A percentile compares a stretch with the other conserved stretches of the same genome.
These are phyloP conservation scores for Psococerastis gibbosa DNA, from an alignment of 2,888 invertebrate species.

Conservation along the genomic window DNA sequence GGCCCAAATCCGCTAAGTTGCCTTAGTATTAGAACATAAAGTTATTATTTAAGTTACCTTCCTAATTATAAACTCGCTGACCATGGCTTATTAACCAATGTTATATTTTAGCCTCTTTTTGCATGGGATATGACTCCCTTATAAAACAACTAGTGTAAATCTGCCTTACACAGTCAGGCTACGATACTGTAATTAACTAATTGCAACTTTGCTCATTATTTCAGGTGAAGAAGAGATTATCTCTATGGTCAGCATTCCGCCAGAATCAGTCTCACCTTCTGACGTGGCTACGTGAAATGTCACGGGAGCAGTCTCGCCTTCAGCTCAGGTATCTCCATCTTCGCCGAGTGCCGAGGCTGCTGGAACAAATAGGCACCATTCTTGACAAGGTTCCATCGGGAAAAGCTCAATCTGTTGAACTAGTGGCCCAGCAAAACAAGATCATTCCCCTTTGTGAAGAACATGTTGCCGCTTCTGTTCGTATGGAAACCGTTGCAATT, in stretches of 20 bases:
- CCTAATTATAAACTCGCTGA: too few species aligned
- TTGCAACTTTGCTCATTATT: too few species aligned
- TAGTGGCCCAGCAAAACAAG: slow-evolving; percentile 43
- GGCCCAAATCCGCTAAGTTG: too few species aligned
- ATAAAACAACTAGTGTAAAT: too few species aligned
- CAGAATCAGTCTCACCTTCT: slow-evolving; percentile 47
- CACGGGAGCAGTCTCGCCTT: slow-evolving; percentile 54
- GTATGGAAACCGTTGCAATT: slow-evolving; percentile 63
- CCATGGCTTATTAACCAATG: too few species aligned
- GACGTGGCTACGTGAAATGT: slow-evolving; percentile 63
- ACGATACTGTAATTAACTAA: too few species aligned
- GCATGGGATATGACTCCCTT: too few species aligned
- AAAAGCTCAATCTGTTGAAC: slow-evolving; percentile 39
- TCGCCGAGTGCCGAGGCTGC: slow-evolving; percentile 49
- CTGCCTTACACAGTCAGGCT: too few species aligned
- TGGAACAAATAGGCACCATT: slow-evolving; percentile 25
- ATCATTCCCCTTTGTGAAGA: slow-evolving; percentile 55
- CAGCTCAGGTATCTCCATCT: slow-evolving; percentile 66
- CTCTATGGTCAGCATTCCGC: slow-evolving; percentile 61
- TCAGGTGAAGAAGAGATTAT: slow-evolving; percentile 41
- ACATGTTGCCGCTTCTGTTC: slow-evolving; percentile 53
- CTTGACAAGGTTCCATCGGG: slow-evolving; percentile 49
- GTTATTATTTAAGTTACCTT: too few species aligned
- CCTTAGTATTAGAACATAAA: too few species aligned
- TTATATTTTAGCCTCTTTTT: too few species aligned